Evolutionary conservation across 2,797 vertebrate species (phyloP), one percentile per base, ranked within the genome.

Genomic region (Fistularia commersonii): DNA sequence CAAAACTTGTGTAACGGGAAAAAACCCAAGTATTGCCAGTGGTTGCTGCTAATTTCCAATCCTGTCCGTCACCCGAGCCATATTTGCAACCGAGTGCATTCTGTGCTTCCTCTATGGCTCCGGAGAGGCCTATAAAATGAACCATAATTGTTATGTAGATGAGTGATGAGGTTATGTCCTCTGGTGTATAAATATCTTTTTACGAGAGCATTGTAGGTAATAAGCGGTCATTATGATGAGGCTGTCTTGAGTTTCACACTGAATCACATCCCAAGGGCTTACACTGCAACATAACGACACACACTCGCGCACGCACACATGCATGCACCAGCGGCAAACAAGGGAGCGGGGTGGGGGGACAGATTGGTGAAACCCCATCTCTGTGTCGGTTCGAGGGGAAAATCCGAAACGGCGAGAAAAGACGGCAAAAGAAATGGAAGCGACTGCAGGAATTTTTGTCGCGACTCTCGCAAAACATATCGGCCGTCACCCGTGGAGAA

Each of bases 171-270:
- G 82, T 77, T 82, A 81, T 88, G 85, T 81, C 80, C 75, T 65
- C 51, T 48, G 58, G 55, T 61, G 54, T 73, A 76, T 77, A 85
- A 84, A 87, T 87, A 80, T 81, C 84, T 83, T 87, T 87, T 81
- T 86, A 81, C 76, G 72, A 71, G 70, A 62, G 72, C 69, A 80
- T 73, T 69, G 54, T 59, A 75, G 77, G 68, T 75, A 87, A 87
- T 85, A 76, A 80, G 70, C 61, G 59, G 74, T 82, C 81, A 89
- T 86, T 85, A 86, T 83, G 74, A 23, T 23, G 69, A 74, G 81
- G 67, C 53, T 57, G 67, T 72, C 74, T 79, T 69, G 72, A 55
- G 69, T 69, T 69, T 73, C 58, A 65, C 61, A 78, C 23, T 79
- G 74, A 81, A 77, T 81, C 73, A 77, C 67, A 48, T 77, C 69